These are phyloP conservation scores for Shinisaurus crocodilurus DNA, from an alignment of 2,113 vertebrate genomes.

Conservation along the genomic window DNA sequence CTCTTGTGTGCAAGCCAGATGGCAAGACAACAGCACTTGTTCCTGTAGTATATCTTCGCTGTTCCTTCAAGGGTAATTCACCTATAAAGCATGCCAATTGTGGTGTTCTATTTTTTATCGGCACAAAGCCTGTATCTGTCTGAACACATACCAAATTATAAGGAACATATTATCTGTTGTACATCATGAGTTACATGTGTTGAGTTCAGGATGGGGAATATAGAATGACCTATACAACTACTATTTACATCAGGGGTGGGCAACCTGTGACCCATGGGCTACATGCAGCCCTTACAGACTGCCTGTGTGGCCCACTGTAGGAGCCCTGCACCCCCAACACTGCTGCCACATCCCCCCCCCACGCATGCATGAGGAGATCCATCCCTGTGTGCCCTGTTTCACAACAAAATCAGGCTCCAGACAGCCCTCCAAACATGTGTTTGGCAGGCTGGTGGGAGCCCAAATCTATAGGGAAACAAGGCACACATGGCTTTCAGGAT, in stretches of 20 bases:
- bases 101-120: not conserved
- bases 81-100: not conserved
- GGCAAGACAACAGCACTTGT: not conserved
- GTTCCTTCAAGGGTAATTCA: not conserved
- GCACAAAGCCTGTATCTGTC: fast-evolving
- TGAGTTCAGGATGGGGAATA: not conserved
- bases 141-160: constrained; percentile 17
- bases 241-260: not conserved
- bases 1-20: not conserved
- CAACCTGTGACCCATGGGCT: no score
- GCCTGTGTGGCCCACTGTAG: no score
- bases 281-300: no score
- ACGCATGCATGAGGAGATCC: no score
- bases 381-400: no score
- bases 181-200: not conserved
- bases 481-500: no score
- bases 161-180: not conserved
- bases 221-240: not conserved
- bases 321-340: no score
- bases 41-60: not conserved
- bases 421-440: no score
- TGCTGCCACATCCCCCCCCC: no score
- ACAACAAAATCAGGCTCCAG: no score
- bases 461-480: no score
- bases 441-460: no score